These are phyloP conservation scores for Streblospio benedicti DNA, from an alignment of 1,140 invertebrate genomes.

Conservation along the genomic window DNA sequence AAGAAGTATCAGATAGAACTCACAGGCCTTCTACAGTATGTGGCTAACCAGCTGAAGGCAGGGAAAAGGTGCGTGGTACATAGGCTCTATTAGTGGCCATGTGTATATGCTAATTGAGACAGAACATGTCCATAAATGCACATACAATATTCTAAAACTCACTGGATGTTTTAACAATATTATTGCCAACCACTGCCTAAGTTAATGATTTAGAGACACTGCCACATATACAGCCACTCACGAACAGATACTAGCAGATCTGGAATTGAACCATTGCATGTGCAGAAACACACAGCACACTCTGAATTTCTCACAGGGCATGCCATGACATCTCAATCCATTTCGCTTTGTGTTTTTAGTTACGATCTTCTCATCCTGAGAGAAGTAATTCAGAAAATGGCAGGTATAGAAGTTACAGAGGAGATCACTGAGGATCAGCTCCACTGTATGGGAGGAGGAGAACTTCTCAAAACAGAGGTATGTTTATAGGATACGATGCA, in stretches of 20 bases:
- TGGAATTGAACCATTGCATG: too few species aligned
- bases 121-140: background rate
- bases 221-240: too few species aligned
- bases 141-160: too few species aligned
- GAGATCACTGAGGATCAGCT: conserved; percentile 94
- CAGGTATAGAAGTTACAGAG: conserved; percentile 91
- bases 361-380: conserved; percentile 89
- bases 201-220: too few species aligned
- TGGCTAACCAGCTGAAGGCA: conserved; percentile 91
- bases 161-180: too few species aligned
- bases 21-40: conserved; percentile 88
- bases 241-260: too few species aligned
- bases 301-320: too few species aligned
- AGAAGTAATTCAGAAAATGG: conserved; percentile 99
- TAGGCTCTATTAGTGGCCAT: background rate
- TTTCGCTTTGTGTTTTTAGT: conserved; percentile 60
- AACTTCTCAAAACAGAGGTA: conserved; percentile 85
- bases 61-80: conserved; percentile 68
- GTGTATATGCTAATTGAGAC: background rate
- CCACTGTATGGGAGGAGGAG: conserved; percentile 91
- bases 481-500: too few species aligned
- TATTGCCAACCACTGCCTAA: too few species aligned
- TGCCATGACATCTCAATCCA: too few species aligned
- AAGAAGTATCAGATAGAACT: conserved; percentile 97
- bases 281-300: too few species aligned